Evolutionary conservation across 2,113 vertebrate genomes (phyloP).

Genomic region (Calonectris borealis): DNA sequence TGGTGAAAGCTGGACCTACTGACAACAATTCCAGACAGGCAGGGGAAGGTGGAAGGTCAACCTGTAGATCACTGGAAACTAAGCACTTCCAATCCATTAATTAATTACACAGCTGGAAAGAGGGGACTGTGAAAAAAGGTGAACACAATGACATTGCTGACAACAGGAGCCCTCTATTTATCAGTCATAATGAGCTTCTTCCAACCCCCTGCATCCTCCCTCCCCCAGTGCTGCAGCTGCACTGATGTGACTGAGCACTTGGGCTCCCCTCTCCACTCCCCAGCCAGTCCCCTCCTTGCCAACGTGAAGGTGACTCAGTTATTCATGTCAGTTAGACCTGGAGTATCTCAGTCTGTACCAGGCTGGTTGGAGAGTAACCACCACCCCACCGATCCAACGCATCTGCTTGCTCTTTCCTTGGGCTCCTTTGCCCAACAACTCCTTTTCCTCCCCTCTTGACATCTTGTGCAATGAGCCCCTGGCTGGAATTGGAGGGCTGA

Average conservation of each 20-base stretch:
- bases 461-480: neutral
- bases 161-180: constrained; percentile 66
- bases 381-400: neutral
- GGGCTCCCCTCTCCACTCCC: constrained; percentile 1
- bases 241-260: constrained; percentile 43
- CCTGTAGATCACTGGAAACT: constrained; percentile 61
- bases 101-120: constrained; percentile 73
- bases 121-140: constrained; percentile 59
- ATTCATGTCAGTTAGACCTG: neutral
- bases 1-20: neutral
- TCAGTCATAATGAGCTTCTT: constrained; percentile 70
- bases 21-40: neutral
- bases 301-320: constrained; percentile 47
- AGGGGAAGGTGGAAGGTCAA: constrained; percentile 62
- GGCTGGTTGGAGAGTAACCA: neutral
- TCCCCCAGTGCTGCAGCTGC: constrained; percentile 63
- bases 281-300: neutral
- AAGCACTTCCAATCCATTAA: constrained; percentile 63
- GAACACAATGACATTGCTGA: constrained; percentile 66
- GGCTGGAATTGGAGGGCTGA: neutral
- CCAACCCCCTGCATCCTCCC: constrained; percentile 10
- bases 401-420: neutral
- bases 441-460: neutral
- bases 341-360: neutral
- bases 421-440: neutral